Evolutionary conservation across 2,113 vertebrate genomes (phyloP), one percentile per base, ranked within the genome.

Genomic region (Dinomys branickii): DNA sequence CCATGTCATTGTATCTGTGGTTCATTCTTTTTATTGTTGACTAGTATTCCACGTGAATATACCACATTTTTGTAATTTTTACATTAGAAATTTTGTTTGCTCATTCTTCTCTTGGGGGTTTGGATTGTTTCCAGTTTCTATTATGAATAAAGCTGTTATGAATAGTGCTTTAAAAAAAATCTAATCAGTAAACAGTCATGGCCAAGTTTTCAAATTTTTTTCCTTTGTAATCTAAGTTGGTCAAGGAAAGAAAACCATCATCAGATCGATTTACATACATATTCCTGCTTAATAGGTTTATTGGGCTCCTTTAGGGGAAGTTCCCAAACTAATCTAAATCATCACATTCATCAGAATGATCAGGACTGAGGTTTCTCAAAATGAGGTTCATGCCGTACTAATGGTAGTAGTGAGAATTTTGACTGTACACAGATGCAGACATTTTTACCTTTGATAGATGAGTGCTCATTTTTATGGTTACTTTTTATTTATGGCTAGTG

Each of bases 141-240:
- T 90, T 78, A 88, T 47, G 52, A 96, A 71, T 84, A 93, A 91
- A 59, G 50, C 81, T 93, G 9, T 65, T 47, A 89, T 41, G 96
- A 91, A 85, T 7, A 93, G 30, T 35, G 47, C 7, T 44, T 20
- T 44, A 83, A 13, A 84, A 94, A 94, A 88, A 58, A 80, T 30
- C 7, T 73, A 94, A 0, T 61, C 73, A 44, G 38, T 94, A 58
- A 94, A 71, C 7, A 88, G 19, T 17, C 69, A 86, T 89, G 59
- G 56, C 41, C 73, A 86, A 73, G 50, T 73, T 75, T 96, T 82
- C 38, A 88, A 69, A 59, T n/a, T 5, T 54, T 28, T 88, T 94
- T 87, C 50, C 77, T 78, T n/a, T 67, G 65, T 67, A 50, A 82
- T 73, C 5, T 61, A 83, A n/a, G 80, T 92, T 88, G 54, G 95